Conservation (phyloP, 37 sponge, comb jelly and placozoan species). For the Halisarca cf. caerulea region DNA sequence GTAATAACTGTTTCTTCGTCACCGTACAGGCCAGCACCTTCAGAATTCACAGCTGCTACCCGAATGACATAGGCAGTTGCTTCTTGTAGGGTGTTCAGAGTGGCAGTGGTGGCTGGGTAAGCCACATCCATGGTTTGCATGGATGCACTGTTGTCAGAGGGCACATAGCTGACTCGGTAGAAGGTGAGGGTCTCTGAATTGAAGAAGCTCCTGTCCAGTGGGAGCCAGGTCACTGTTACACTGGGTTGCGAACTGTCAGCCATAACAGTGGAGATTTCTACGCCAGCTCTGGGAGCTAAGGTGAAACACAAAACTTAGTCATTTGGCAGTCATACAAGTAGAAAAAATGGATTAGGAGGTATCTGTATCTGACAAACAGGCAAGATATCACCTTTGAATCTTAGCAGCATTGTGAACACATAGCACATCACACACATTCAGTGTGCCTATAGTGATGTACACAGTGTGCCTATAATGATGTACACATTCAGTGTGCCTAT, state of each 20-base stretch:
- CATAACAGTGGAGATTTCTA: background rate
- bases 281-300: background rate
- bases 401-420: too few relatives aligned
- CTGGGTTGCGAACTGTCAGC: background rate
- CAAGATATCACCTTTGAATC: too few relatives aligned
- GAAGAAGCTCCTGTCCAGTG: background rate
- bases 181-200: background rate
- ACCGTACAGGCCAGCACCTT: background rate
- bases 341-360: too few relatives aligned
- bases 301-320: too few relatives aligned
- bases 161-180: background rate
- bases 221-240: background rate
- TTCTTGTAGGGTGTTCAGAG: background rate
- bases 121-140: background rate
- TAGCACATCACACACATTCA: too few relatives aligned
- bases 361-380: too few relatives aligned
- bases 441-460: too few relatives aligned
- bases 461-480: too few relatives aligned
- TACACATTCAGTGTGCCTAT: too few relatives aligned
- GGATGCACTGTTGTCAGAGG: background rate
- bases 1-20: background rate
- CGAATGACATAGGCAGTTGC: background rate
- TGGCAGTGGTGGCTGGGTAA: background rate
- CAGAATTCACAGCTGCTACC: constrained; percentile 5
- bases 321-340: too few relatives aligned